A percentile compares a stretch with the other conserved stretches of the same genome.
Conservation (phyloP, 2,797 vertebrate species). For the Borostomias antarcticus region DNA sequence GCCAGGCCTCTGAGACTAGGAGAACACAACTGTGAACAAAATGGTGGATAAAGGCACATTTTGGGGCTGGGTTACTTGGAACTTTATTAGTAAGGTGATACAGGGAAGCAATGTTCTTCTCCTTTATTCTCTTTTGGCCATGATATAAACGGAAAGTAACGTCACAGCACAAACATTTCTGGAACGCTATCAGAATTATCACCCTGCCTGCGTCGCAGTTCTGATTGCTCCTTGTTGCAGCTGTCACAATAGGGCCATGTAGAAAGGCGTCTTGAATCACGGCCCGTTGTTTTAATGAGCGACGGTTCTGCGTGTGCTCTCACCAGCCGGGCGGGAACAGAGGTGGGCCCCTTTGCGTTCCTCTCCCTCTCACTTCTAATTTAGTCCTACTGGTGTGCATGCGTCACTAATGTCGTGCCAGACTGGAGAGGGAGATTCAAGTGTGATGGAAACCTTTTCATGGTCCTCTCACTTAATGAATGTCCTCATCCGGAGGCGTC, state of each 20-base stretch:
- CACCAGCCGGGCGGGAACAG: not conserved
- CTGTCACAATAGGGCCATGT: conserved; percentile 35
- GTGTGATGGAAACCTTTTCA: conserved; percentile 49
- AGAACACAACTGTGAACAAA: not conserved
- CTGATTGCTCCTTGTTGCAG: conserved; percentile 47
- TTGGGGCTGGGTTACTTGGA: not conserved
- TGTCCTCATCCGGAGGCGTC: conserved; percentile 36
- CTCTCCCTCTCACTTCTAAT: not conserved
- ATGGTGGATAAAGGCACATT: not conserved
- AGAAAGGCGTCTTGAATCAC: conserved; percentile 25
- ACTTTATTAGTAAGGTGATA: not conserved
- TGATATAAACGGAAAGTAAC: not conserved
- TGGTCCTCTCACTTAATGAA: conserved; percentile 43
- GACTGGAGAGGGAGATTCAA: conserved; percentile 30
- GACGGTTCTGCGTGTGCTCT: conserved; percentile 1
- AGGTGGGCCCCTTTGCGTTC: not conserved
- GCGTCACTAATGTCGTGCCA: conserved; percentile 11
- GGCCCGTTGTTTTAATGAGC: conserved; percentile 31
- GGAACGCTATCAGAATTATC: not conserved
- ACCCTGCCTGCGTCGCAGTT: not conserved
- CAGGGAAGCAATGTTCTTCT: not conserved
- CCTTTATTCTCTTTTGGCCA: not conserved
- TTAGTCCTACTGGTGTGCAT: not conserved
- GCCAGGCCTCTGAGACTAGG: not conserved
- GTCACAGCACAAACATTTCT: not conserved